Evolutionary conservation across 1,140 invertebrate species (phyloP), one percentile per base, ranked within the genome.

Genomic region (Gyrodactylus salaris): DNA sequence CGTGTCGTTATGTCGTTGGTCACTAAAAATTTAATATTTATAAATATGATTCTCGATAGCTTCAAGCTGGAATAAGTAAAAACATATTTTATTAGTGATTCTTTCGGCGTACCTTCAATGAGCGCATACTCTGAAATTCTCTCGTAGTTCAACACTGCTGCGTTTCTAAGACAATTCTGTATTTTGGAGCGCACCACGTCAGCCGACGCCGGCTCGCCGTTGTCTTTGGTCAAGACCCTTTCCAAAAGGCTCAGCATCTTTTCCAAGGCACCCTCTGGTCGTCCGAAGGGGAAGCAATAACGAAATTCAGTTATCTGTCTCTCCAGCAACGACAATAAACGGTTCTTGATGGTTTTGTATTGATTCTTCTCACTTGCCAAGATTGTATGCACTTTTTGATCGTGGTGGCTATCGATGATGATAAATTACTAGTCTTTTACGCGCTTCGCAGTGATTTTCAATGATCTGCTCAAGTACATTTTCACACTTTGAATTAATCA

Each of bases 221-320:
- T 89, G 79, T 99, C 94, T 80, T 98, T 98, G 92, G 97, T 97
- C 74, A 99, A 80, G 19, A 98, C 85, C 76, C 92, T 84, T 84
- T 98, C 94, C 73, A 99, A 80, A 26, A 99, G 83, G 1, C 92
- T 94, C 73, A 98, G 81, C 2, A 93, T 96, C 23, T 91, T 88
- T 85, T 96, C 97, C 73, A 98, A 81, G 25, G 91, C 87, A 68
- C 93, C 93, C 82, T 99, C 94, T 22, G 94, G 94, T 77, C 94
- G 84, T 71, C 94, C 94, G 82, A 99, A 98, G 69, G 94, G 94
- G 83, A 97, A 98, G 80, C 89, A 91, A 79, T 89, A 96, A 82
- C 90, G 88, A 78, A 34, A 98, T 84, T 98, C 94, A 1, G 94
- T 98, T 74, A 99, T 95, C 85, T 99, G 94, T 81, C 93, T 87